phyloP scores from a whole-genome alignment of 2,797 vertebrate species.

The Microchirus variegatus region DNA sequence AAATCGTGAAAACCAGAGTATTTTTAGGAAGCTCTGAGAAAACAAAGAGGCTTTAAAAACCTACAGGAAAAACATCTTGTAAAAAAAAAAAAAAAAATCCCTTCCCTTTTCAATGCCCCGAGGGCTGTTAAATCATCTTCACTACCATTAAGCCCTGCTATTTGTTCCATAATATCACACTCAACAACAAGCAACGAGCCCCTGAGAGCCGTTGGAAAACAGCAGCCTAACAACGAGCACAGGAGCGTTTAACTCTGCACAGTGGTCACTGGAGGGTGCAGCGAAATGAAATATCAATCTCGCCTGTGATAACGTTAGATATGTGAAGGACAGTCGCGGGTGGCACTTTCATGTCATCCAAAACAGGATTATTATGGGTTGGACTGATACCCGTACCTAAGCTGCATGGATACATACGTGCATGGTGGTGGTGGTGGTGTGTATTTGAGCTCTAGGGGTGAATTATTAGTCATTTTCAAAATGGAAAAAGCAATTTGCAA shows the following conservation, averaged over 20 bases:
- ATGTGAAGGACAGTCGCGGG: constrained; percentile 24
- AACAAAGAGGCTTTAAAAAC: constrained; percentile 40
- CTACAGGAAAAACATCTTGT: constrained; percentile 53
- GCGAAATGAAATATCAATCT: constrained; percentile 63
- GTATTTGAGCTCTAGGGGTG: too few relatives aligned
- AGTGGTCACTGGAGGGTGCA: constrained; percentile 61
- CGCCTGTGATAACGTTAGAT: constrained; percentile 41
- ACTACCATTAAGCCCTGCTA: constrained; percentile 70
- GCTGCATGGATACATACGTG: not conserved
- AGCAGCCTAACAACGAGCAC: constrained; percentile 74
- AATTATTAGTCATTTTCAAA: too few relatives aligned
- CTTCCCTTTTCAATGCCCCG: constrained; percentile 62
- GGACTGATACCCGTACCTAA: constrained; percentile 23
- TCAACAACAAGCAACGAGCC: constrained; percentile 75
- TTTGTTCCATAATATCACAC: constrained; percentile 78
- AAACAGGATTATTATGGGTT: constrained; percentile 39
- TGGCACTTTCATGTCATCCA: constrained; percentile 28
- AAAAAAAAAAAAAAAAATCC: constrained; percentile 39
- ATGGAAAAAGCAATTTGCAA: too few relatives aligned
- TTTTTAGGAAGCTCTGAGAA: constrained; percentile 3
- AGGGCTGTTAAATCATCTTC: constrained; percentile 75
- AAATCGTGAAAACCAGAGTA: not conserved
- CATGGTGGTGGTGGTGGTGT: too few relatives aligned
- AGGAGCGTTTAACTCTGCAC: constrained; percentile 70
- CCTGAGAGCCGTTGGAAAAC: constrained; percentile 73